Base-by-base conservation (phyloP, 2,797 vertebrate genomes). In the Diplodus sargus region DNA sequence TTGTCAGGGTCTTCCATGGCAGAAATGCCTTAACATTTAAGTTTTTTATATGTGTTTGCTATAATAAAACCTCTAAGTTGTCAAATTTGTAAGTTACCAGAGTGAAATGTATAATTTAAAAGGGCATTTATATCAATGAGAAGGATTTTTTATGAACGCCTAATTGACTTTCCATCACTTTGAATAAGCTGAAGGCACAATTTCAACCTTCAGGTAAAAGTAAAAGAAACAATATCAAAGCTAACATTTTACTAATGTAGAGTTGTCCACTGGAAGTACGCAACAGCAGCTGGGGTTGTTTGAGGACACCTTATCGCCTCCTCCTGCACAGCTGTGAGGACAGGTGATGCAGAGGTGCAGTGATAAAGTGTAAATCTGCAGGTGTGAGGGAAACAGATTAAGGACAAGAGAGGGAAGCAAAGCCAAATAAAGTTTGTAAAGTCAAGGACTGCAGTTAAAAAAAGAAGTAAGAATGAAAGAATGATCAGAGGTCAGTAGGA, bases 321-420 rank as follows among this genome's bases (percentile, higher is more conserved):
- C 45, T 69, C 23, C n/a, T 61, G 23, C 12, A 30, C 48, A 74
- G 39, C 34, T 56, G 49, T 61, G 12, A 66, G 57, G 67, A 47
- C 23, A 58, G 45, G 39, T 76, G 65, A 76, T 72, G 64, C 58
- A 72, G 28, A 67, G 66, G 63, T 76, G 72, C 77, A 79, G 47
- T 57, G 53, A 83, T 69, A 57, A 61, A 25, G 23, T 23, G 7
- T 6, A 23, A 53, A 4, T 64, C 60, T 17, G 54, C 34, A 34
- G 17, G 7, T 30, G 48, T 30, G n/a, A 39, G 42, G 17, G 70
- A 76, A 5, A 69, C 30, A 42, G 48, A 64, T 48, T 45, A 69
- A 74, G 62, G 57, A 47, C 17, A 39, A 16, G 11, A 45, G 60
- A 59, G n/a, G 3, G 11, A 52, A 47, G 42, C 18, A n/a, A 22